Percentiles rank a stretch among this genome's conserved stretches.
These are phyloP conservation scores for Cairina moschata DNA, from an alignment of 2,113 vertebrate species.

Conservation along the genomic window DNA sequence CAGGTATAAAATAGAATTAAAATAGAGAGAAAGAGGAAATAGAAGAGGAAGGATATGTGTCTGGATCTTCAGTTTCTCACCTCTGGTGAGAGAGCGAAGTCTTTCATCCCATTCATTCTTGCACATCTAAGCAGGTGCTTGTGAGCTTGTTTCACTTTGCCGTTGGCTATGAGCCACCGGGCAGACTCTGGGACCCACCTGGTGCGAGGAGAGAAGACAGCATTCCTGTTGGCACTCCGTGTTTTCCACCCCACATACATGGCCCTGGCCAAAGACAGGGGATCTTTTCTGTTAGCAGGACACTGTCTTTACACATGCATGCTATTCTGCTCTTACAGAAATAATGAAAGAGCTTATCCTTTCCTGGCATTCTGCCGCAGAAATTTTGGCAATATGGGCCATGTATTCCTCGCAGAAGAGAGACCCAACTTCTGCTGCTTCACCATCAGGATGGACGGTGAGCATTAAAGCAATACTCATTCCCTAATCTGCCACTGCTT, in stretches of 20 bases:
- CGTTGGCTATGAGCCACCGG: constrained; percentile 87
- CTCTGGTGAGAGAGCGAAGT: constrained; percentile 37
- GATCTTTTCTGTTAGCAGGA: not conserved
- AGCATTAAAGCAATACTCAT: not conserved
- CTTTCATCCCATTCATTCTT: constrained; percentile 76
- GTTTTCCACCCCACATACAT: not conserved
- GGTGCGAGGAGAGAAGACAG: not conserved
- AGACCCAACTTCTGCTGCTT: not conserved
- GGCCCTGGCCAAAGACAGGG: not conserved
- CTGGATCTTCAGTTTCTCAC: constrained; percentile 13
- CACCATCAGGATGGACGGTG: not conserved
- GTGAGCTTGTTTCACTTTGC: constrained; percentile 79
- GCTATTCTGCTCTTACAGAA: not conserved
- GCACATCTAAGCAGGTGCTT: constrained; percentile 84
- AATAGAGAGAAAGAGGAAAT: not conserved
- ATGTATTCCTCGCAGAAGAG: not conserved
- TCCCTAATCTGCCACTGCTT: not conserved
- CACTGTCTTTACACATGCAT: not conserved
- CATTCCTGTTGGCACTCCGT: not conserved
- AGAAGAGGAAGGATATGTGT: not conserved
- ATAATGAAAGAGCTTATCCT: not conserved
- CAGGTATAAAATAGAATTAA: not conserved
- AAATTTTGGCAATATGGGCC: not conserved
- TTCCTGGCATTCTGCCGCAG: not conserved
- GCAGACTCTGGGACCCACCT: constrained; percentile 95